phyloP scores from a whole-genome alignment of 2,113 vertebrate species.

The Anoura caudifer region DNA sequence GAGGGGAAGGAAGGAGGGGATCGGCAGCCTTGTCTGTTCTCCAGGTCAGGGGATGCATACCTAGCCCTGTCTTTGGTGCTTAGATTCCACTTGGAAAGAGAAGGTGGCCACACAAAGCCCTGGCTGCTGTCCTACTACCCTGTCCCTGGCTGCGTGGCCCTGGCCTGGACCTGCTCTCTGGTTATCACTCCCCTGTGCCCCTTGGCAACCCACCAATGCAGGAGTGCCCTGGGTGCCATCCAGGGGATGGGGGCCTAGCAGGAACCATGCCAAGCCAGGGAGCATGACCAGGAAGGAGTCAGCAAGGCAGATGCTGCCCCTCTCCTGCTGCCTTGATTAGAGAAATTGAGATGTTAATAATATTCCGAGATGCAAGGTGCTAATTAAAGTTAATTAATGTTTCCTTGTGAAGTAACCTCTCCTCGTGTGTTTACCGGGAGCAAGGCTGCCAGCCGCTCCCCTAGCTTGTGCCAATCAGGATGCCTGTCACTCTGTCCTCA shows the following conservation, averaged over 20 bases:
- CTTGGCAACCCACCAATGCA: slow-evolving; percentile 11
- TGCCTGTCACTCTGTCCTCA: slow-evolving; percentile 52
- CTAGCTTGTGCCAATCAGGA: slow-evolving; percentile 71
- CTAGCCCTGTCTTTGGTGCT: not conserved
- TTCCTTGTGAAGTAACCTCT: slow-evolving; percentile 80
- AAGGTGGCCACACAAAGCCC: not conserved
- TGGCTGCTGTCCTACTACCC: not conserved
- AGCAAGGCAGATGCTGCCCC: slow-evolving; percentile 68
- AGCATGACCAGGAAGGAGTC: slow-evolving; percentile 69
- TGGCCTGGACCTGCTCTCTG: not conserved
- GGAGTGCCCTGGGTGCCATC: slow-evolving; percentile 26
- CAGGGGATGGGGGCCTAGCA: slow-evolving; percentile 4
- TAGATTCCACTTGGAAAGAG: not conserved
- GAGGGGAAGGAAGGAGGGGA: not conserved
- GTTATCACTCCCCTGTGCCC: not conserved
- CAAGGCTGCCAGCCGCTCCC: slow-evolving; percentile 72
- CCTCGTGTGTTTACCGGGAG: slow-evolving; percentile 75
- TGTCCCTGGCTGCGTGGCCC: not conserved
- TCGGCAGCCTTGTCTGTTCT: not conserved
- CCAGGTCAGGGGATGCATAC: not conserved
- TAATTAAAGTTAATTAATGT: slow-evolving; percentile 80
- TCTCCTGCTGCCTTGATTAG: slow-evolving; percentile 78
- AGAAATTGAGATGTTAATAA: slow-evolving; percentile 81
- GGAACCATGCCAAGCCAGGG: slow-evolving; percentile 47
- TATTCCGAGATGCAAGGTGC: slow-evolving; percentile 79